phyloP scores from a whole-genome alignment of 1,140 invertebrate genomes.

The Drosophila yakuba region DNA sequence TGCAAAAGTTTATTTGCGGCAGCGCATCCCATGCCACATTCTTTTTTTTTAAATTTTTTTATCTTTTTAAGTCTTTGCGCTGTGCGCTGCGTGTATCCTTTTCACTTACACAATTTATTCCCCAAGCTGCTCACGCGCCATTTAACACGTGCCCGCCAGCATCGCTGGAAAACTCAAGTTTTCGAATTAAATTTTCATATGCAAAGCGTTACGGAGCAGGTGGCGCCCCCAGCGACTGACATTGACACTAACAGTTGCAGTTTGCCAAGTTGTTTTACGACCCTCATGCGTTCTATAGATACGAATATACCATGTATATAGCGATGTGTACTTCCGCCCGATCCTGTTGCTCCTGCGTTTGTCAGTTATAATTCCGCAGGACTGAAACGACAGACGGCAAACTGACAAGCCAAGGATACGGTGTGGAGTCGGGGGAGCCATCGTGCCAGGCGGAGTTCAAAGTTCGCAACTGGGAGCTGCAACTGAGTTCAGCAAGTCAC shows the following conservation, averaged over 20 bases:
- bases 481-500: slow-evolving; percentile 3
- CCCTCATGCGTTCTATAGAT: slow-evolving; percentile 20
- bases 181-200: slow-evolving; percentile 78
- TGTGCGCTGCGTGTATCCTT: slow-evolving; percentile 17
- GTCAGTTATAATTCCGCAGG: slow-evolving; percentile 57
- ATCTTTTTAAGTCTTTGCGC: slow-evolving; percentile 6
- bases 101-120: slow-evolving; percentile 40
- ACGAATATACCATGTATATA: neutral
- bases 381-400: slow-evolving; percentile 23
- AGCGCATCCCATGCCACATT: slow-evolving; percentile 23
- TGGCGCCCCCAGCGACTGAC: slow-evolving; percentile 58
- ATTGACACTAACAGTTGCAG: slow-evolving; percentile 70
- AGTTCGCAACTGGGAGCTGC: slow-evolving; percentile 14
- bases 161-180: slow-evolving; percentile 49
- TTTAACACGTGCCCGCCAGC: slow-evolving; percentile 52
- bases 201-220: slow-evolving; percentile 46
- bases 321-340: neutral
- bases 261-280: slow-evolving; percentile 63
- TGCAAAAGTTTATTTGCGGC: slow-evolving; percentile 70
- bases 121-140: slow-evolving; percentile 70
- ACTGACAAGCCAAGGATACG: slow-evolving; percentile 20
- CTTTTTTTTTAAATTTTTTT: slow-evolving; percentile 12
- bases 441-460: slow-evolving; percentile 19
- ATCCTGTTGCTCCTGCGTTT: slow-evolving; percentile 33
- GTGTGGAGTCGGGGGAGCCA: slow-evolving; percentile 14